phyloP scores from a whole-genome alignment of 1,140 invertebrate genomes.

The Drosophila leontia region DNA sequence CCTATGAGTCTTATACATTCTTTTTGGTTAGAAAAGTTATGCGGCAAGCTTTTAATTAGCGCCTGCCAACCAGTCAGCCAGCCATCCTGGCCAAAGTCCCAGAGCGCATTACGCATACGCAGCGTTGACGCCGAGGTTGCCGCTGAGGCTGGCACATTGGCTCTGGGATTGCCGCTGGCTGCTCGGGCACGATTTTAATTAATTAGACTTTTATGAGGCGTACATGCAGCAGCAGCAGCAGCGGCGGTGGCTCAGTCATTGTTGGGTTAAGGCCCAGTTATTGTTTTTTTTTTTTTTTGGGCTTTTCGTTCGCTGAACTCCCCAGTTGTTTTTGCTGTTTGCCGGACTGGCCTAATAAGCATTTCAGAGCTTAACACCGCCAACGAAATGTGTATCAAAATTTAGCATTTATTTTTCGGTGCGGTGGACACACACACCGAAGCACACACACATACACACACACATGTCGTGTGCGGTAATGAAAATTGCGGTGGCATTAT shows the following conservation, averaged over 20 bases:
- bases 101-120: conserved; percentile 77
- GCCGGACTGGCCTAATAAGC: conserved; percentile 59
- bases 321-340: conserved; percentile 21
- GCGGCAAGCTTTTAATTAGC: conserved; percentile 78
- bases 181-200: conserved; percentile 78
- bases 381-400: conserved; percentile 66
- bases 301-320: background rate
- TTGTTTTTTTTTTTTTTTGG: conserved; percentile 53
- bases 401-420: conserved; percentile 64
- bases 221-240: conserved; percentile 58
- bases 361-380: conserved; percentile 69
- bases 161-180: conserved; percentile 63
- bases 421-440: background rate
- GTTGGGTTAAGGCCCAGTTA: conserved; percentile 78
- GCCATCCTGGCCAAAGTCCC: conserved; percentile 60
- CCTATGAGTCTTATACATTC: conserved; percentile 12
- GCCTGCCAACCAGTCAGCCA: conserved; percentile 59
- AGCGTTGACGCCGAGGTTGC: conserved; percentile 56
- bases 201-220: conserved; percentile 82
- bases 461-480: conserved; percentile 71
- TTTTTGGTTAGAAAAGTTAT: conserved; percentile 64
- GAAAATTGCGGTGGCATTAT: conserved; percentile 80
- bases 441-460: background rate
- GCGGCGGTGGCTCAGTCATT: conserved; percentile 38
- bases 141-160: conserved; percentile 34